phyloP scores from a whole-genome alignment of 1,140 invertebrate genomes.

The Lordiphosa collinella region DNA sequence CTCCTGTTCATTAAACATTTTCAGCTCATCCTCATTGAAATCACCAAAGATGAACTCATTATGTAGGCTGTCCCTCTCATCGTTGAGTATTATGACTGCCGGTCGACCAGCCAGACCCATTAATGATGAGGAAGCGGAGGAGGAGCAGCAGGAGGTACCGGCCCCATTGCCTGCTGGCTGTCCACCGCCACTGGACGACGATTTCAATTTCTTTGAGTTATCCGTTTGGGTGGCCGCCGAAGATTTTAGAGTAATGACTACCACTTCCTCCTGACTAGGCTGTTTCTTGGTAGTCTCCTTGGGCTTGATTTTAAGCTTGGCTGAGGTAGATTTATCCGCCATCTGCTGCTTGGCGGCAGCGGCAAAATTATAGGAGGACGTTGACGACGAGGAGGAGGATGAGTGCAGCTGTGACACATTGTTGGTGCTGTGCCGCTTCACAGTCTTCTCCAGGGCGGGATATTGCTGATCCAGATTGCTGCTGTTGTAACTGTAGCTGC shows the following conservation, averaged over 20 bases:
- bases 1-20: conserved; percentile 63
- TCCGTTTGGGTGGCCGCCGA: conserved; percentile 58
- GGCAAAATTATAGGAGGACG: conserved; percentile 62
- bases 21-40: conserved; percentile 77
- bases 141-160: conserved; percentile 8
- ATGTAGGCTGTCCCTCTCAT: conserved; percentile 71
- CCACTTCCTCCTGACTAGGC: conserved; percentile 17
- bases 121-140: conserved; percentile 10
- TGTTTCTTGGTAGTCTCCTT: conserved; percentile 1
- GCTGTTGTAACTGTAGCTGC: conserved; percentile 62
- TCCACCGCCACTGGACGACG: not conserved
- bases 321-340: conserved; percentile 21
- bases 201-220: conserved; percentile 33
- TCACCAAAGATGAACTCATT: conserved; percentile 78
- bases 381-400: not conserved
- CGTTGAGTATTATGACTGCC: conserved; percentile 83
- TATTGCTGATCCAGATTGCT: conserved; percentile 76
- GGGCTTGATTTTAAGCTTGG: conserved; percentile 3
- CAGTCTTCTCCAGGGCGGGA: conserved; percentile 77
- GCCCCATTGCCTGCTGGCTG: not conserved
- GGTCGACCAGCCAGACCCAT: conserved; percentile 71
- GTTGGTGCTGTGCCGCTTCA: conserved; percentile 72
- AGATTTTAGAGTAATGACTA: conserved; percentile 27
- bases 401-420: conserved; percentile 43
- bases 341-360: conserved; percentile 54